Base-by-base conservation (phyloP, 2,113 vertebrate species). In the Rafetus swinhoei region DNA sequence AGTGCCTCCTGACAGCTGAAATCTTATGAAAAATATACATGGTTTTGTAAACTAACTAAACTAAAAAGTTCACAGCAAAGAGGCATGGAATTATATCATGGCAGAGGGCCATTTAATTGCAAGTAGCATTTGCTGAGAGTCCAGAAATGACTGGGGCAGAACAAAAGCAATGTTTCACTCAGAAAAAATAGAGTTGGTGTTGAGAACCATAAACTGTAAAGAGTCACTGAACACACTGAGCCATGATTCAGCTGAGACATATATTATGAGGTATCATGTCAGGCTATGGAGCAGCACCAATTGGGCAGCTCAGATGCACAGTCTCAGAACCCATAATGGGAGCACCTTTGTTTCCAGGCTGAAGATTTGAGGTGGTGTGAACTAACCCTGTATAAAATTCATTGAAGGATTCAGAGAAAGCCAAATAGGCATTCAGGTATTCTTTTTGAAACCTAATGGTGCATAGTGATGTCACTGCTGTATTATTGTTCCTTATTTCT, bases 211-310 rank as follows among this genome's bases (percentile, higher is more conserved):
- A 25, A 24, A 76, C 11, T 76, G 35, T 25, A 76, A 56, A 50
- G 32, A 82, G 32, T 35, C n/a, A n/a, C 15, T 69, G n/a, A 84
- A 32, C 9, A 45, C 14, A 50, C 24, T 45, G 35, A 79, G 4
- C 22, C 27, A 25, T 57, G 81, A 77, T 57, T 5, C 62, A 15
- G 4, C 10, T 13, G 52, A 57, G 24, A 10, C 57, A 22, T 76
- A 32, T 11, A 52, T 45, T 79, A 22, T 6, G 77, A 57, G 29
- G 6, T 1, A 0, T 4, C 45, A 6, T 29, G 11, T 21, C 4
- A 32, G 6, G 11, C 21, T 24, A 39, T 45, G 72, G 53, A n/a
- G 9, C 53, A 83, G 24, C 0, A 0, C 2, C 39, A 79, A 14
- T 12, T 35, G 3, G 32, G 21, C 22, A 45, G 56, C 24, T 35